phyloP scores from a whole-genome alignment of 2,797 vertebrate genomes.

The Tolypeutes matacus region DNA sequence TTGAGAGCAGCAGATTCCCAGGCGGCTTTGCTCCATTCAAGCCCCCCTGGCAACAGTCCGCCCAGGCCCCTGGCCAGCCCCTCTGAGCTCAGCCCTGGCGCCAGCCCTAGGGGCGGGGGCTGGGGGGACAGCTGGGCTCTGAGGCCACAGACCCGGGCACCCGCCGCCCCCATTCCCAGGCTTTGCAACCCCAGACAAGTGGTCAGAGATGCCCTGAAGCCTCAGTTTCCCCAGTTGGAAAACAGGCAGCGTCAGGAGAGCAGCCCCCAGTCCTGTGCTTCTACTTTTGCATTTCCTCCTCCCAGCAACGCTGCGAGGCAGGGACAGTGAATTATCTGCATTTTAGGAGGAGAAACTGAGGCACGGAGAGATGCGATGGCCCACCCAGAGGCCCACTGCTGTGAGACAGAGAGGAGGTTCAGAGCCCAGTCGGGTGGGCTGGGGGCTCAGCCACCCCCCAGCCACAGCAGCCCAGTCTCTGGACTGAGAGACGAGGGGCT shows the following conservation, averaged over 20 bases:
- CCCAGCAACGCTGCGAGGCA: background rate
- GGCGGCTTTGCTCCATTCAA: slow-evolving; percentile 58
- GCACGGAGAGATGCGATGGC: background rate
- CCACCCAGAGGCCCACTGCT: background rate
- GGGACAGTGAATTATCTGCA: background rate
- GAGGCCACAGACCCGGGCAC: background rate
- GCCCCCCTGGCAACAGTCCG: slow-evolving; percentile 62
- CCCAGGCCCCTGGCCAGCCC: slow-evolving; percentile 68
- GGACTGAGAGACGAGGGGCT: background rate
- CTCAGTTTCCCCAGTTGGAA: slow-evolving; percentile 55
- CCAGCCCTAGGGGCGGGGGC: background rate
- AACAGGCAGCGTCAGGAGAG: background rate
- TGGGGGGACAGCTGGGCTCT: background rate
- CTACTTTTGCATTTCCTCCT: background rate
- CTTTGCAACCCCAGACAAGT: background rate
- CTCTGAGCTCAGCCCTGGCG: slow-evolving; percentile 62
- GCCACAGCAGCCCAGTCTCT: background rate
- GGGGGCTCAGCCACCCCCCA: background rate
- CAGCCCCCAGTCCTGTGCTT: background rate
- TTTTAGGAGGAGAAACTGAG: background rate
- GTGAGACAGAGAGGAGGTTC: background rate
- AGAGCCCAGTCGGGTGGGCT: background rate
- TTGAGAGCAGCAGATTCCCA: slow-evolving; percentile 78
- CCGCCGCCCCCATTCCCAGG: no score
- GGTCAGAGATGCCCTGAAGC: background rate